Conservation (phyloP, 2,113 vertebrate genomes). For the Pseudopipra pipra region DNA sequence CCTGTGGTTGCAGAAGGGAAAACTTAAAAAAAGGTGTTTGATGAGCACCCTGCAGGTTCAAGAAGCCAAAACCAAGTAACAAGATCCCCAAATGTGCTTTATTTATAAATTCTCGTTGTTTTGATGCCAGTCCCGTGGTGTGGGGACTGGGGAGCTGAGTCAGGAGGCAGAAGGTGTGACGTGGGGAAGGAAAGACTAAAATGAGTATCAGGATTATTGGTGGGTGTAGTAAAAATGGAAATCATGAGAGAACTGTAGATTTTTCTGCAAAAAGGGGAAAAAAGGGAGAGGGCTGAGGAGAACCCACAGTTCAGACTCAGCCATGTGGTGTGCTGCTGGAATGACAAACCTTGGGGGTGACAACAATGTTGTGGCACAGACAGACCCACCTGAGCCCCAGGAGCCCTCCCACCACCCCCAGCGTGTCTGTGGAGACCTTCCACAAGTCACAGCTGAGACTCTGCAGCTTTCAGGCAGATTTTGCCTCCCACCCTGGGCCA, state of each 20-base stretch:
- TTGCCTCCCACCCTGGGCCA: neutral
- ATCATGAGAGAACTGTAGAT: neutral
- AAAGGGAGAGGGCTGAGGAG: neutral
- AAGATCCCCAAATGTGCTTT: neutral
- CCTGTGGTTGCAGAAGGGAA: neutral
- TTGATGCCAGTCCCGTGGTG: neutral
- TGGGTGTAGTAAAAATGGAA: neutral
- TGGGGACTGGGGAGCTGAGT: neutral
- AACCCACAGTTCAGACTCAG: neutral
- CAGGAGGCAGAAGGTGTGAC: neutral
- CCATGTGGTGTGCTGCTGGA: fast-evolving
- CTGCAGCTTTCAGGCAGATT: neutral
- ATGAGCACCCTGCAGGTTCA: neutral
- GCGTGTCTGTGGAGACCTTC: neutral
- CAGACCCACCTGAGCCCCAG: neutral
- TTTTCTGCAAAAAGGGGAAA: neutral
- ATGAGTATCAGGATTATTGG: neutral
- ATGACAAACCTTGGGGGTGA: neutral
- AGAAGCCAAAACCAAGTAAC: neutral
- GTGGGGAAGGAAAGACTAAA: neutral
- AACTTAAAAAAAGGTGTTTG: neutral
- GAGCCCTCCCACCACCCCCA: neutral
- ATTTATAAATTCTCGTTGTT: neutral
- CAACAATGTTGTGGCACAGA: neutral
- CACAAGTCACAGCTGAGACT: neutral